A percentile compares a stretch with the other conserved stretches of the same genome.
phyloP scores from a whole-genome alignment of 1,140 invertebrate species.

The Procambarus virginalis region DNA sequence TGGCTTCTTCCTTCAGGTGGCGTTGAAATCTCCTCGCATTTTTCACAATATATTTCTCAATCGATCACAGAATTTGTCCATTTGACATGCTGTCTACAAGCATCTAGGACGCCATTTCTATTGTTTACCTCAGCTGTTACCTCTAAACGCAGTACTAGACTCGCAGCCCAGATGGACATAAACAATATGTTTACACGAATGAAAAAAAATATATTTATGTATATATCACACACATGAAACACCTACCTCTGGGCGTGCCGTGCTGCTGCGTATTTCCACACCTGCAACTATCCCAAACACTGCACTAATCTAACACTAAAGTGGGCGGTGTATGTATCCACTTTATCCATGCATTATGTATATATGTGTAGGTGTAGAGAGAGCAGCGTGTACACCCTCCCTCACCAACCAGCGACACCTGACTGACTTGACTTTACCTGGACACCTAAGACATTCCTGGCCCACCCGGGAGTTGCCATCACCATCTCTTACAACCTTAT shows the following conservation, averaged over 20 bases:
- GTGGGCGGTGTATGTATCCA: not conserved
- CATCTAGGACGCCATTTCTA: not conserved
- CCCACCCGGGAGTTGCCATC: not conserved
- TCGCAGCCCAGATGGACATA: not conserved
- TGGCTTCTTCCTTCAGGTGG: not conserved
- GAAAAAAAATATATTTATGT: not conserved
- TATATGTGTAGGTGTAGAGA: not conserved
- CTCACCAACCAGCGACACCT: not conserved
- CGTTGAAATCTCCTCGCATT: not conserved
- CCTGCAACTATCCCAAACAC: not conserved
- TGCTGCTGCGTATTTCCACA: not conserved
- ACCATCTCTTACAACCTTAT: no score
- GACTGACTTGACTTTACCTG: not conserved
- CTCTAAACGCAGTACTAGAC: not conserved
- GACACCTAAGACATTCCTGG: not conserved
- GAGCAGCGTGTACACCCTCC: not conserved
- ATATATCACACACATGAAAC: not conserved
- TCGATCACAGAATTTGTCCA: not conserved
- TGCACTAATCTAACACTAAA: not conserved
- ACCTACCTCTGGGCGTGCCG: not conserved
- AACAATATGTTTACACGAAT: constrained; percentile 3
- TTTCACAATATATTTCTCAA: not conserved
- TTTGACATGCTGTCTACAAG: not conserved
- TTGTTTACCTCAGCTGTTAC: not conserved
- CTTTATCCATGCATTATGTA: not conserved